phyloP scores from a whole-genome alignment of 2,797 vertebrate species.

The Paedocypris micromegethes region DNA sequence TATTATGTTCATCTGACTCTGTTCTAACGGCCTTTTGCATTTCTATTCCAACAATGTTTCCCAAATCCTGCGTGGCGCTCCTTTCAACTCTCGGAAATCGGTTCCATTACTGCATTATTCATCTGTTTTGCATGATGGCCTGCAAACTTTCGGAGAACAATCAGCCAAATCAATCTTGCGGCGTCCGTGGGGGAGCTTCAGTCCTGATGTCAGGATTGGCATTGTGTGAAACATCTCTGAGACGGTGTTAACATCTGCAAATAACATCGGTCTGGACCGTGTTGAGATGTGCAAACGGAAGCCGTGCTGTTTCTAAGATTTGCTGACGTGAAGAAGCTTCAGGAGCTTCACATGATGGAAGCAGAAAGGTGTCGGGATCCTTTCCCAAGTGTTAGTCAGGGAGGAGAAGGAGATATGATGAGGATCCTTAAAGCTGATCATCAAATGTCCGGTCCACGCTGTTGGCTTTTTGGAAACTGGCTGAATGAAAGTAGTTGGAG shows the following conservation, averaged over 20 bases:
- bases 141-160: too few species aligned
- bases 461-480: not conserved
- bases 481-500: too few species aligned
- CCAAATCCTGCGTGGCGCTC: too few species aligned
- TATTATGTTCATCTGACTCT: too few species aligned
- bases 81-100: too few species aligned
- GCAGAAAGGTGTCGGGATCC: conserved; percentile 13
- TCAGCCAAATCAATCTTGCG: too few species aligned
- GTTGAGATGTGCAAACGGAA: not conserved
- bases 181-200: too few species aligned
- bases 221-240: conserved; percentile 8
- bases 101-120: too few species aligned
- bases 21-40: too few species aligned
- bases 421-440: not conserved
- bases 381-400: not conserved
- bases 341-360: not conserved
- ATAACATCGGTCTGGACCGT: not conserved
- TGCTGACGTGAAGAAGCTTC: conserved; percentile 14
- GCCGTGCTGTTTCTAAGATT: conserved; percentile 4
- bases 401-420: conserved; percentile 5
- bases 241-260: conserved; percentile 4
- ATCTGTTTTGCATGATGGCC: not conserved
- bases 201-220: not conserved
- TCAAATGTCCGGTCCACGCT: not conserved
- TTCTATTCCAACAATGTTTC: too few species aligned